Evolutionary conservation across 2,888 invertebrate species (phyloP).

Genomic region (Drosophila austrosaltans): DNA sequence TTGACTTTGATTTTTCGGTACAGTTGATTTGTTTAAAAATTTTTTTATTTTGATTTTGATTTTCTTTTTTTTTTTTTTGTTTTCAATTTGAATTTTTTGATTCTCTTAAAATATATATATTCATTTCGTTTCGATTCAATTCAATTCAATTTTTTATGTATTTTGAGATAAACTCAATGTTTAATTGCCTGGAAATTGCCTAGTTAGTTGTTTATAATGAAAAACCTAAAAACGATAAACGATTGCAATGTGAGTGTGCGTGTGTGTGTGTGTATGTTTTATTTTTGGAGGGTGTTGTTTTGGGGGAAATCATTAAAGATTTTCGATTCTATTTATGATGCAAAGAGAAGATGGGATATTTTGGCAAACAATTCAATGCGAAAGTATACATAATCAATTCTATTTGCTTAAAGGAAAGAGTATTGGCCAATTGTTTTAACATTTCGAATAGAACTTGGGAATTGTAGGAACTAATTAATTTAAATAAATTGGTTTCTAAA

Average conservation of each 20-base stretch:
- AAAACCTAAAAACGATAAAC: background rate
- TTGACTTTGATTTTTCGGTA: constrained; percentile 18
- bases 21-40: constrained; percentile 22
- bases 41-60: no score
- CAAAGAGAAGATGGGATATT: background rate
- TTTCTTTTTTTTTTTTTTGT: background rate
- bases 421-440: background rate
- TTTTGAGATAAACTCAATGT: constrained; percentile 40
- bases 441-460: background rate
- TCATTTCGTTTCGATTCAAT: constrained; percentile 2
- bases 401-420: background rate
- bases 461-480: background rate
- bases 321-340: background rate
- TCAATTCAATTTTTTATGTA: constrained; percentile 30
- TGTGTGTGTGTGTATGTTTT: background rate
- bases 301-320: background rate
- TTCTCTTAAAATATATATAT: background rate
- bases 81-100: background rate
- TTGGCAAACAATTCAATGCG: constrained; percentile 1
- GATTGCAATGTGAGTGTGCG: background rate
- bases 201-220: constrained; percentile 14
- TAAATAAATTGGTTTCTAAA: no score
- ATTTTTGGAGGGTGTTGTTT: background rate
- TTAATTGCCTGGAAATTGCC: constrained; percentile 63
- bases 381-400: background rate